Base-by-base conservation (phyloP, 2,888 invertebrate species). In the Boloria euphrosyne region DNA sequence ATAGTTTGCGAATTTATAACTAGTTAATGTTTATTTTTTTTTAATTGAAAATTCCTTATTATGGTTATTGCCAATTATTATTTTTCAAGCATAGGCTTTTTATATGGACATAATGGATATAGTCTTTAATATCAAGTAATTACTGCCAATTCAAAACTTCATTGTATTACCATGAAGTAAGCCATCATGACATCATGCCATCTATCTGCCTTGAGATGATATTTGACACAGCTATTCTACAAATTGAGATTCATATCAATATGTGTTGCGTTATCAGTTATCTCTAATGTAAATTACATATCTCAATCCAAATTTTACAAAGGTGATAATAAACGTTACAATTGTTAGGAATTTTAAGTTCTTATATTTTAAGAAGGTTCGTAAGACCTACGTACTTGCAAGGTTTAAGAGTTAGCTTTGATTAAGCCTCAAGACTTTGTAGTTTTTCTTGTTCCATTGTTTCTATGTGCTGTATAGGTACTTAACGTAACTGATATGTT, bases 141-240 rank as follows among this genome's bases (percentile, higher is more conserved):
- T 38, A 38, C 10, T 38, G 31, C 31, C 31, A 38, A 38, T 38
- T 38, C 7, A 47, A 47, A n/a, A n/a, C 6, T 16, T 16, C 31
- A 17, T 59, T 49, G 27, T 47, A 31, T 49, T n/a, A 59, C 4
- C n/a, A 50, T 38, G 31, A 59, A 59, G 14, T 38, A 38, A n/a
- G 17, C 49, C 38, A 50, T 17, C 13, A 27, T 59, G 49, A 49
- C 59, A 59, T 59, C 59, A 59, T 13, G 31, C n/a, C 17, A 50
- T 50, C 47, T 49, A 49, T 49, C 31, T 59, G 59, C 49, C 50
- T 59, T 59, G 59, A 16, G 5, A 59, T 50, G 5, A 59, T 50
- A 59, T 59, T 59, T 59, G 59, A 59, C 50, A 59, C 50, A 59
- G 47, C 10, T 49, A 59, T 59, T 59, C 49, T 16, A 18, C 59